phyloP scores from a whole-genome alignment of 1,140 invertebrate species.

The Caerostris extrusa region DNA sequence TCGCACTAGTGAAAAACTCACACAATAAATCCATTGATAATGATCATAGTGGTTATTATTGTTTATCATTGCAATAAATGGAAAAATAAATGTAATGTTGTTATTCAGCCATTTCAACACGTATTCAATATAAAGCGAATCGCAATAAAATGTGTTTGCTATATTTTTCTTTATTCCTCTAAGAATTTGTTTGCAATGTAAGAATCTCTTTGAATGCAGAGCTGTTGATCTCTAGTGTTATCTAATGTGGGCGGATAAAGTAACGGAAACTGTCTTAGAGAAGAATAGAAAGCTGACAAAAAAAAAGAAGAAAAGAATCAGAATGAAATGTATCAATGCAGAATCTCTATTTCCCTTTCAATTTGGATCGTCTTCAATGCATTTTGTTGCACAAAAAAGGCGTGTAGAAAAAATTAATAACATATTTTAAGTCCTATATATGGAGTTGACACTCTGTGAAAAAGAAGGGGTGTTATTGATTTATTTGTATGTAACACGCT shows the following conservation, averaged over 20 bases:
- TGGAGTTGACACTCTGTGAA: conserved; percentile 11
- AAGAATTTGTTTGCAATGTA: neutral
- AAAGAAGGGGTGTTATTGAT: conserved; percentile 25
- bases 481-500: conserved; percentile 31
- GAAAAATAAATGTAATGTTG: no score
- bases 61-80: no score
- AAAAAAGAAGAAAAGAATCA: neutral
- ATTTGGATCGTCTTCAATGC: conserved; percentile 17
- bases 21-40: no score
- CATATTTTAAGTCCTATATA: neutral
- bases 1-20: no score
- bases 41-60: no score
- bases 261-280: neutral
- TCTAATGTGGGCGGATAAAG: neutral
- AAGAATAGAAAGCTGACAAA: neutral
- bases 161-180: neutral
- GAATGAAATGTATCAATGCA: neutral
- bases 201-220: neutral
- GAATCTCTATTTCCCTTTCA: neutral
- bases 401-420: neutral
- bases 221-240: neutral
- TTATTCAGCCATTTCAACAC: no score
- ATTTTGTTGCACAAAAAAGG: neutral
- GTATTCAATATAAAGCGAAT: no score
- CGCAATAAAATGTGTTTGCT: no score